These are phyloP conservation scores for Saccopteryx leptura DNA, from an alignment of 2,113 vertebrate genomes.

Conservation along the genomic window DNA sequence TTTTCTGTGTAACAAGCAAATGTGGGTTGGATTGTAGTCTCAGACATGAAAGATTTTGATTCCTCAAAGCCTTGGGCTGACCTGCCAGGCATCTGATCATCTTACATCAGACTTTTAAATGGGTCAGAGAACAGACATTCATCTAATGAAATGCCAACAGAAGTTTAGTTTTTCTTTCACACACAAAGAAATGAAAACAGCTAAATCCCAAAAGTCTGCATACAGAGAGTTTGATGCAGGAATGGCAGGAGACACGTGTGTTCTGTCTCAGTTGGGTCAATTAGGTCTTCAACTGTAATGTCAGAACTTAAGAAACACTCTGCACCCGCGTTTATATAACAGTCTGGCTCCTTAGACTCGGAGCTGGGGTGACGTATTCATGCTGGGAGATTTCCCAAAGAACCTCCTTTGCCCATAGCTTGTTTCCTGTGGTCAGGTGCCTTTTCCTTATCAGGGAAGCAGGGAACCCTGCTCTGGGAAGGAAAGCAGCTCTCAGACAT, in stretches of 20 bases:
- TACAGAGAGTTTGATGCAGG: not conserved
- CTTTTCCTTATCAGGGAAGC: not conserved
- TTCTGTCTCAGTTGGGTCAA: not conserved
- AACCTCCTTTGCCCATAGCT: too few species aligned
- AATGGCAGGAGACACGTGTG: rapidly evolving
- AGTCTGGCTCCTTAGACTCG: too few species aligned
- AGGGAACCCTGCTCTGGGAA: not conserved
- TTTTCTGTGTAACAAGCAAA: constrained; percentile 37
- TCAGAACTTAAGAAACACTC: rapidly evolving
- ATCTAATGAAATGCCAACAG: not conserved
- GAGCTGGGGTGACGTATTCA: not conserved
- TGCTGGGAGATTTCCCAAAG: too few species aligned
- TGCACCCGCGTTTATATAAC: not conserved
- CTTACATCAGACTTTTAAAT: not conserved
- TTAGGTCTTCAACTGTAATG: not conserved
- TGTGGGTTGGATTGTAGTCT: not conserved
- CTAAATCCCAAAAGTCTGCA: not conserved
- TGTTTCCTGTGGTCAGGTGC: too few species aligned
- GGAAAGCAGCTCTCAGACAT: rapidly evolving
- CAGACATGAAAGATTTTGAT: not conserved
- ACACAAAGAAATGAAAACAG: not conserved
- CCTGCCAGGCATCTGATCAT: not conserved
- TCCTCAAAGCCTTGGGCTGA: not conserved
- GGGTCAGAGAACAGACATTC: not conserved
- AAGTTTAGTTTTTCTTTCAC: not conserved